phyloP scores from a whole-genome alignment of 2,113 vertebrate genomes.

The Vimba vimba region DNA sequence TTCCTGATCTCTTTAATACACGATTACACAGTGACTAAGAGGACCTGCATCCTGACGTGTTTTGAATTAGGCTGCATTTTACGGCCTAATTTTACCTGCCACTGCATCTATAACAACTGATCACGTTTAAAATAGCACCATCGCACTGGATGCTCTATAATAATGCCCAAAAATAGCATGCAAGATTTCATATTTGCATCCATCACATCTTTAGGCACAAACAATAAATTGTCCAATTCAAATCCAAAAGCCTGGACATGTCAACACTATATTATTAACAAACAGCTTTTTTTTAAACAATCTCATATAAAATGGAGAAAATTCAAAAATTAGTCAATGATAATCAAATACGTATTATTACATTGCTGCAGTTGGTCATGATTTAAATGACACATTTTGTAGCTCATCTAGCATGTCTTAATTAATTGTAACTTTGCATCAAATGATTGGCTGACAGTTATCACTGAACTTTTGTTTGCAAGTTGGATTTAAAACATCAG shows the following conservation, averaged over 20 bases:
- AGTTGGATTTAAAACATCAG: neutral
- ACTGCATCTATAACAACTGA: neutral
- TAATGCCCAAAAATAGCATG: neutral
- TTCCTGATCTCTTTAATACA: conserved; percentile 59
- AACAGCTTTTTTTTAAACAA: neutral
- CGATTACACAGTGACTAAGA: conserved; percentile 56
- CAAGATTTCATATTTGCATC: neutral
- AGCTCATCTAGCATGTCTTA: neutral
- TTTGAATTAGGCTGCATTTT: conserved; percentile 46
- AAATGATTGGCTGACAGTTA: neutral
- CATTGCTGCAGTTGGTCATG: too few relatives aligned
- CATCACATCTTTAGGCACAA: neutral
- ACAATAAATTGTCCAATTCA: neutral
- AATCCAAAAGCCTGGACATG: neutral
- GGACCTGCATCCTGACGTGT: conserved; percentile 55
- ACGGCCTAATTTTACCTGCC: neutral
- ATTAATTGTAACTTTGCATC: neutral
- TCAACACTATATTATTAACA: too few relatives aligned
- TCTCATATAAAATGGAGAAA: neutral
- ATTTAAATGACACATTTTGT: too few relatives aligned
- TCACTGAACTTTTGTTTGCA: neutral
- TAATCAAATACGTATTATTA: neutral
- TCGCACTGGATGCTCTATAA: neutral
- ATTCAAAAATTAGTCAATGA: neutral
- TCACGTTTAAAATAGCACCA: neutral